Base-by-base conservation (phyloP, 1,140 invertebrate species). In the Palaemon carinicauda region DNA sequence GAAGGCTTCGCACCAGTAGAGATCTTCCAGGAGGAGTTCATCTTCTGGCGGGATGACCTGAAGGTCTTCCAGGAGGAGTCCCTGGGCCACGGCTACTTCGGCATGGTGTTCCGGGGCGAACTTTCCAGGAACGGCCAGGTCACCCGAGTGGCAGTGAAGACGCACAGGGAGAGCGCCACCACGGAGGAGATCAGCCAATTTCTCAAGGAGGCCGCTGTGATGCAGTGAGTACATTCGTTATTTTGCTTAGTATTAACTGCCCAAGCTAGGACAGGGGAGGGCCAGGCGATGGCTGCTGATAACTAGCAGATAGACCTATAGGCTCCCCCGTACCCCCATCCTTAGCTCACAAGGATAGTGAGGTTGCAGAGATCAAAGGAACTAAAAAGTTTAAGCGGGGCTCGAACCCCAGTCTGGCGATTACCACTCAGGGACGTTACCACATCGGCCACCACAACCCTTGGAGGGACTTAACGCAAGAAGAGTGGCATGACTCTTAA, bases 21-120 rank as follows among this genome's bases (percentile, higher is more conserved):
- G 50, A 86, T 73, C 19, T 86, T 86, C 60, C 50, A 21, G 15
- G 41, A 78, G 50, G 77, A 86, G 19, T 79, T 79, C 29, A 79
- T 86, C 41, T 80, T 86, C 51, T 80, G 83, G 83, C 77, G 83
- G 1, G 83, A 80, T 24, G 83, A 86, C 77, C 60, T 86, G 50
- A 71, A 73, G 60, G 83, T 86, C 10, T n/a, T 33, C 9, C 27
- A 69, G 0, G 77, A 86, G n/a, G 14, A 21, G 54, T 41, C 83
- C n/a, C 83, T 86, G 15, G 83, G 83, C 41, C 60, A 86, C 10
- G 83, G 83, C 10, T 80, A 73, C 83, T 86, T 86, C 83, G 83
- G 83, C 54, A 86, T 52, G 83, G 83, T 86, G 77, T 80, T 86
- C 33, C 53, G 54, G 77, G 83, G 83, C 21, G 33, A 80, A 50